Conservation (phyloP, 1,140 invertebrate genomes). For the honey bee (Apis mellifera) region DNA sequence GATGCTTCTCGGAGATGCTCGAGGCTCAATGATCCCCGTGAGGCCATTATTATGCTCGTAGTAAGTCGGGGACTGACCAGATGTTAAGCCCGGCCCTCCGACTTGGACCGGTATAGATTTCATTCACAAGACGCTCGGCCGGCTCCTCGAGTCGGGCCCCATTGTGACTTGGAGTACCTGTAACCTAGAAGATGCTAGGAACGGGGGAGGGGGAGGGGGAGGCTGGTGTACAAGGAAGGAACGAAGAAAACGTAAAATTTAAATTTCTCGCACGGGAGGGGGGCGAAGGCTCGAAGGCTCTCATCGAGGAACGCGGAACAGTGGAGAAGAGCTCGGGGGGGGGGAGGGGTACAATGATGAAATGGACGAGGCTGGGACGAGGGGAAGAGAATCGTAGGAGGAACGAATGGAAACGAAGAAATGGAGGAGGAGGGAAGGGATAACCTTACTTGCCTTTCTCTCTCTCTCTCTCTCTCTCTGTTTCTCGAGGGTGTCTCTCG, state of each 20-base stretch:
- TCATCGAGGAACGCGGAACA: conserved; percentile 55
- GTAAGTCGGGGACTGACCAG: conserved; percentile 68
- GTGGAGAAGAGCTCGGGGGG: too few relatives aligned
- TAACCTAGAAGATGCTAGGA: conserved; percentile 64
- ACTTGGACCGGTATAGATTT: conserved; percentile 68
- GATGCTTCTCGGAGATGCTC: conserved; percentile 26
- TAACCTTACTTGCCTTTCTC: conserved; percentile 19
- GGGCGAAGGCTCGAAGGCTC: conserved; percentile 12
- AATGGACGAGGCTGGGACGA: background rate
- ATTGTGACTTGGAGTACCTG: conserved; percentile 76
- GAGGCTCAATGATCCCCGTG: conserved; percentile 52
- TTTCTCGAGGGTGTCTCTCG: background rate
- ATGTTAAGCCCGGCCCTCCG: conserved; percentile 51
- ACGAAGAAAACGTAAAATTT: conserved; percentile 74
- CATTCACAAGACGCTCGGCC: conserved; percentile 70
- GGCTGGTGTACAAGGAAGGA: background rate
- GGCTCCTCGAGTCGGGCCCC: conserved; percentile 59
- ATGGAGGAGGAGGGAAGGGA: background rate
- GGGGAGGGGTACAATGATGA: conserved; percentile 40
- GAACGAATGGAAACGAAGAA: background rate
- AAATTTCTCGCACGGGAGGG: conserved; percentile 68
- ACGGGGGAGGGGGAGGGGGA: too few relatives aligned
- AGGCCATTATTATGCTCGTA: conserved; percentile 65
- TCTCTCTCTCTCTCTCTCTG: too few relatives aligned
- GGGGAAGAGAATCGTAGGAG: background rate